Percentiles rank a stretch among this genome's conserved stretches.
phyloP scores from a whole-genome alignment of 2,797 vertebrate genomes.

The Hypotaenidia okinawae region DNA sequence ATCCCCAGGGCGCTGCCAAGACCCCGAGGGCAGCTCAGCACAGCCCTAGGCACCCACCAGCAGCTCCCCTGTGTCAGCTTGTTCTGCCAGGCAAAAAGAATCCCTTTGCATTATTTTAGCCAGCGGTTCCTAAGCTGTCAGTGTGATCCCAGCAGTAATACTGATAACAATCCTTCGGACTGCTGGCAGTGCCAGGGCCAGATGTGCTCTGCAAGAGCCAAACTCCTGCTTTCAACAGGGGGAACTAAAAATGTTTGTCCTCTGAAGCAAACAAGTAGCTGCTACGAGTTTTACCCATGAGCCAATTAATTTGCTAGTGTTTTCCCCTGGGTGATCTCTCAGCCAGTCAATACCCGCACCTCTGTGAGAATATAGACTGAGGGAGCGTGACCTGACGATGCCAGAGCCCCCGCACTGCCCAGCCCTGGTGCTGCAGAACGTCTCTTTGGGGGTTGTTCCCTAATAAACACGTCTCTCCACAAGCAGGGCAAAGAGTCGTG shows the following conservation, averaged over 20 bases:
- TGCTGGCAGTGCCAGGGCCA: background rate
- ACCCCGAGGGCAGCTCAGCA: background rate
- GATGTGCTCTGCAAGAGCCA: background rate
- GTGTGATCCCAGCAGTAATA: background rate
- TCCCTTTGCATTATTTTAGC: background rate
- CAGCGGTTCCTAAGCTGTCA: background rate
- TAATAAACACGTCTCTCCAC: background rate
- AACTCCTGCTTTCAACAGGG: background rate
- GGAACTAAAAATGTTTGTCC: background rate
- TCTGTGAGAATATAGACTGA: background rate
- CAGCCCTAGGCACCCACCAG: background rate
- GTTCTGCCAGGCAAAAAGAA: background rate
- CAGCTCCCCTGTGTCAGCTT: background rate
- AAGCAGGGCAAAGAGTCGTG: background rate
- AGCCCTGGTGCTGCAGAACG: background rate
- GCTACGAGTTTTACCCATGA: background rate
- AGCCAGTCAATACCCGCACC: background rate
- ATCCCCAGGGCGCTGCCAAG: background rate
- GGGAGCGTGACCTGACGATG: background rate
- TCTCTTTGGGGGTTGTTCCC: rapidly evolving
- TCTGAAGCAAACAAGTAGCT: background rate
- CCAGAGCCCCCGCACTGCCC: background rate
- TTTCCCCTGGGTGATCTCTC: background rate
- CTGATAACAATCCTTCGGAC: background rate
- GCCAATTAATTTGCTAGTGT: background rate